A percentile compares a stretch with the other conserved stretches of the same genome.
Evolutionary conservation across 1,140 invertebrate genomes (phyloP).

Genomic region (Batillaria attramentaria): DNA sequence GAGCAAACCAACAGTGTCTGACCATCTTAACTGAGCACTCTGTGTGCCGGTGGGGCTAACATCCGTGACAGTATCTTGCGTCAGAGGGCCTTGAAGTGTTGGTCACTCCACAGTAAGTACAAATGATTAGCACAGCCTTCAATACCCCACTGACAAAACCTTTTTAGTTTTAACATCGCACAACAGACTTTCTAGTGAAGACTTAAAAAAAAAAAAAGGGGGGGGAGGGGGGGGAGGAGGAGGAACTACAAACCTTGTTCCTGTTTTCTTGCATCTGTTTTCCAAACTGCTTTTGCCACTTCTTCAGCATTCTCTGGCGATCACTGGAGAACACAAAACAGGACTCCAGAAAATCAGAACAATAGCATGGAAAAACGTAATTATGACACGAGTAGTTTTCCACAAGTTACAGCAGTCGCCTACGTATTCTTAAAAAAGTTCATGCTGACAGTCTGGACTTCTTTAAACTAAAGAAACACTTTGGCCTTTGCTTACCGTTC

Average conservation of each 20-base stretch:
- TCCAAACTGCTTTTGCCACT: conserved; percentile 88
- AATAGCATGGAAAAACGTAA: neutral
- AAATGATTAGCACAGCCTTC: neutral
- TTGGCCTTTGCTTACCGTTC: conserved; percentile 69
- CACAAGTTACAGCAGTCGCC: neutral
- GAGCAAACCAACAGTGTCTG: too few species aligned
- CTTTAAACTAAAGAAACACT: too few species aligned
- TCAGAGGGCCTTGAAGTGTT: neutral
- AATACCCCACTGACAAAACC: too few species aligned
- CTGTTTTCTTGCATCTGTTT: conserved; percentile 78
- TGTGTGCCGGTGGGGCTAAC: too few species aligned
- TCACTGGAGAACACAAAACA: conserved; percentile 75
- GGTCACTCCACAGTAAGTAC: neutral
- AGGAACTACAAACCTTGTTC: conserved; percentile 67
- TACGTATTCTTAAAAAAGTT: too few species aligned
- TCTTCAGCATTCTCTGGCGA: conserved; percentile 77
- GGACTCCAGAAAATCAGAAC: neutral
- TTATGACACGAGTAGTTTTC: neutral
- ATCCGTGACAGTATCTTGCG: too few species aligned
- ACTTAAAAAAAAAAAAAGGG: too few species aligned
- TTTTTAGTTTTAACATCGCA: too few species aligned
- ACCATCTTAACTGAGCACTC: too few species aligned
- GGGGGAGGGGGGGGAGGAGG: too few species aligned
- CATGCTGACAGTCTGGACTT: too few species aligned
- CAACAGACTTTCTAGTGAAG: too few species aligned